phyloP scores from a whole-genome alignment of 2,797 vertebrate genomes.

The Hypotaenidia philippensis region DNA sequence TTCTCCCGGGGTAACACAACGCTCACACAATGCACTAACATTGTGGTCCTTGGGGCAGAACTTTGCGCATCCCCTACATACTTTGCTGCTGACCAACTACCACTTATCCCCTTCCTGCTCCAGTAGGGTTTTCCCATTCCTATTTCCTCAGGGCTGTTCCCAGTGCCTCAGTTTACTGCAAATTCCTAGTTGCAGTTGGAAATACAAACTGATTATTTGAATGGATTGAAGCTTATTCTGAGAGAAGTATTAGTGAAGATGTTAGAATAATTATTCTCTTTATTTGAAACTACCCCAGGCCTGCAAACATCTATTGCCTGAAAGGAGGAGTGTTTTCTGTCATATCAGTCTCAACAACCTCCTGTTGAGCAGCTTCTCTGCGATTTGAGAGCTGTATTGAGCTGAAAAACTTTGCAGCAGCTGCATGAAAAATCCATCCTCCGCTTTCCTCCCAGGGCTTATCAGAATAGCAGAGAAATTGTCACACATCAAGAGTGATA shows the following conservation, averaged over 20 bases:
- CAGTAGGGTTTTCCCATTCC: neutral
- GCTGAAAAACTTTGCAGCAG: slow-evolving; percentile 11
- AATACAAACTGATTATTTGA: neutral
- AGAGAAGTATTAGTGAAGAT: neutral
- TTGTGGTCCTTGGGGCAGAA: no score
- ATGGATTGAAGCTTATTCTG: neutral
- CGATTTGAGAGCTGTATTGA: neutral
- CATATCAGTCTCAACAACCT: neutral
- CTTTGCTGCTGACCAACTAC: no score
- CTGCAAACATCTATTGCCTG: neutral
- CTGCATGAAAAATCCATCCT: slow-evolving; percentile 33
- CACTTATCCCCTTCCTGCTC: no score
- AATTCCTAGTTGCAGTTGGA: neutral
- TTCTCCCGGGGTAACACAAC: no score
- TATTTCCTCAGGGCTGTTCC: neutral
- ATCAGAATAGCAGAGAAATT: neutral
- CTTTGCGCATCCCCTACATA: no score
- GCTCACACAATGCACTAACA: no score
- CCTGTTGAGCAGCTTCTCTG: neutral
- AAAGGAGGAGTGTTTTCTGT: slow-evolving; percentile 2
- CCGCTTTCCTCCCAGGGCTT: neutral
- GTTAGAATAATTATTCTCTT: neutral
- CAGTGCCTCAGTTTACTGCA: neutral
- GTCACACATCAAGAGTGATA: neutral
- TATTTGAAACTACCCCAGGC: neutral